A percentile compares a stretch with the other conserved stretches of the same genome.
These are phyloP conservation scores for Hydrolagus colliei DNA, from an alignment of 2,797 vertebrate species.

Conservation along the genomic window DNA sequence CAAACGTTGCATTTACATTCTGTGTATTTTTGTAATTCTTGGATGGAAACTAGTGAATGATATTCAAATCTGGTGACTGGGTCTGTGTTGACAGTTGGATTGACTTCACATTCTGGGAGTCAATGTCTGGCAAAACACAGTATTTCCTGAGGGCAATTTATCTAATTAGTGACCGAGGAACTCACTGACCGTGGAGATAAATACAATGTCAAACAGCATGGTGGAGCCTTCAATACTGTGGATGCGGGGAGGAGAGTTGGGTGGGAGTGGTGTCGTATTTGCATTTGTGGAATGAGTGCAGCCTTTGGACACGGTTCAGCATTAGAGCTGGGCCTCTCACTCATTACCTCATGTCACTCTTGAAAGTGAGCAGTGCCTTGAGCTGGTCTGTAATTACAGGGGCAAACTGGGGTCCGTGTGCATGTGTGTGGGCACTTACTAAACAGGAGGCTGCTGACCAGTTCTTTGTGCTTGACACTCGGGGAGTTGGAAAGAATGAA, in stretches of 20 bases:
- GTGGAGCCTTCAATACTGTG: neutral
- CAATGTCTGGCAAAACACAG: neutral
- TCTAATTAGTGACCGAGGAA: neutral
- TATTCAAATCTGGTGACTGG: neutral
- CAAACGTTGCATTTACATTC: no score
- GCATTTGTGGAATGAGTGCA: neutral
- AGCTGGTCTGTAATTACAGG: neutral
- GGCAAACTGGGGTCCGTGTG: neutral
- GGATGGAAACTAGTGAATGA: neutral
- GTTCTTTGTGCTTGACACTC: neutral
- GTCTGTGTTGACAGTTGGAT: neutral
- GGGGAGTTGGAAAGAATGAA: neutral
- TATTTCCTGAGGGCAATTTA: conserved; percentile 14
- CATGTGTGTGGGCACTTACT: conserved; percentile 1
- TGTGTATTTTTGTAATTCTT: neutral
- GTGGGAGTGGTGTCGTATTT: neutral
- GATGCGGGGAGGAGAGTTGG: neutral
- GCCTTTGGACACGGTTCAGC: neutral
- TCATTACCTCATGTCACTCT: neutral
- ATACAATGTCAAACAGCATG: neutral
- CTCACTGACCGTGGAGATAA: conserved; percentile 15
- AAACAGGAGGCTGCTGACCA: neutral
- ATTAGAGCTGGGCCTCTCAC: no score
- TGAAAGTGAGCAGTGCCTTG: neutral
- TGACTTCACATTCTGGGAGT: no score